Percentiles rank a stretch among this genome's conserved stretches.
Evolutionary conservation across 2,113 vertebrate species (phyloP).

Genomic region (Daubentonia madagascariensis): DNA sequence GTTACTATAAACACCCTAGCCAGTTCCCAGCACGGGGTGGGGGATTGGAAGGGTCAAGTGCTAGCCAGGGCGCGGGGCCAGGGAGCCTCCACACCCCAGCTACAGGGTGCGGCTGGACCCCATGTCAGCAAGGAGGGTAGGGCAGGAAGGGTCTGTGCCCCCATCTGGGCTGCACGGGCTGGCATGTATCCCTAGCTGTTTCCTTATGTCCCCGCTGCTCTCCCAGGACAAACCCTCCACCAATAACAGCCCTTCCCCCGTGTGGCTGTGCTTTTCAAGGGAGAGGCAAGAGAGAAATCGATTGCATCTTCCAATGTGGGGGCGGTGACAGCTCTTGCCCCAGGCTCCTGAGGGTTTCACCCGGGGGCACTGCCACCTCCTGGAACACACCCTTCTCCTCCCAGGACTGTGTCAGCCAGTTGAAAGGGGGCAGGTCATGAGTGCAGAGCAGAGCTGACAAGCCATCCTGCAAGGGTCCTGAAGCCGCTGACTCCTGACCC

Average conservation of each 20-base stretch:
- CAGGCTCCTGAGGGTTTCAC: neutral
- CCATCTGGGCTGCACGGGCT: neutral
- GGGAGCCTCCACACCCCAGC: neutral
- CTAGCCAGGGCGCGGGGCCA: neutral
- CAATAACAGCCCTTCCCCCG: neutral
- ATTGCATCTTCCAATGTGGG: neutral
- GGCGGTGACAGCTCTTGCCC: neutral
- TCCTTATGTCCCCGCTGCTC: neutral
- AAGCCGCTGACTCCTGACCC: neutral
- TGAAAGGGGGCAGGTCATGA: neutral
- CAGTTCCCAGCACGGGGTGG: slow-evolving; percentile 58
- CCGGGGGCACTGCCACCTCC: neutral
- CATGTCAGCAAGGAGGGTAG: neutral
- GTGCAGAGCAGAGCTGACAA: neutral
- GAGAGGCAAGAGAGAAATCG: neutral
- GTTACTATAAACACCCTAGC: slow-evolving; percentile 76
- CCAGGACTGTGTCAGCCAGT: neutral
- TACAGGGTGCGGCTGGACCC: neutral
- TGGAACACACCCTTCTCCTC: neutral
- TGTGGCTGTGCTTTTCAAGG: slow-evolving; percentile 24
- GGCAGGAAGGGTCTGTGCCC: neutral
- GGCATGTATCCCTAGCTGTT: neutral
- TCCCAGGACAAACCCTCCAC: neutral
- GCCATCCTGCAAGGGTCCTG: neutral
- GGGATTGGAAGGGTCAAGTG: neutral